Conservation (phyloP, 2,888 invertebrate genomes). For the Alcis repandata region DNA sequence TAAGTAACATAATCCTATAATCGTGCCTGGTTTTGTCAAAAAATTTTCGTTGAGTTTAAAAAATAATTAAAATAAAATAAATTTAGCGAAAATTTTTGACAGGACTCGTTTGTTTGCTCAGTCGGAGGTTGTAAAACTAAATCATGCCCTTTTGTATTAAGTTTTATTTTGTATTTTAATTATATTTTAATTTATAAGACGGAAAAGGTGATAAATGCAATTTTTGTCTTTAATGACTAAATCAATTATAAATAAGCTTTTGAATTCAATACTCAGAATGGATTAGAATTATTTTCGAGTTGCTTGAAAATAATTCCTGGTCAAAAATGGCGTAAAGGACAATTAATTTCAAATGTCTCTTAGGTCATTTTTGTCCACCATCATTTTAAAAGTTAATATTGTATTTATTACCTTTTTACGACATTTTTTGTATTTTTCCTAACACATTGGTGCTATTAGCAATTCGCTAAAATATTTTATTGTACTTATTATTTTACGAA, state of each 20-base stretch:
- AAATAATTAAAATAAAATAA: slow-evolving; percentile 14
- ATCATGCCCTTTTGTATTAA: slow-evolving; percentile 49
- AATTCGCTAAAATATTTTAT: slow-evolving; percentile 64
- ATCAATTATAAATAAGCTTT: not conserved
- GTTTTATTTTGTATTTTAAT: slow-evolving; percentile 46
- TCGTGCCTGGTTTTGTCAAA: slow-evolving; percentile 72
- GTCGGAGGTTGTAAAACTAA: slow-evolving; percentile 74
- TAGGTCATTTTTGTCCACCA: not conserved
- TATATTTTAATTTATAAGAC: slow-evolving; percentile 21
- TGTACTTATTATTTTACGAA: slow-evolving; percentile 49
- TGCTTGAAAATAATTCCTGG: too few species aligned
- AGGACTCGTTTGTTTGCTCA: slow-evolving; percentile 74
- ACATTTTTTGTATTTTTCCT: slow-evolving; percentile 50
- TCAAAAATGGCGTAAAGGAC: too few species aligned
- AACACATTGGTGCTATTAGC: slow-evolving; percentile 81
- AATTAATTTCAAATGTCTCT: not conserved
- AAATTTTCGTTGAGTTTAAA: slow-evolving; percentile 48
- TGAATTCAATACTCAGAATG: not conserved
- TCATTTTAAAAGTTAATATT: not conserved
- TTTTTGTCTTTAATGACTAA: not conserved
- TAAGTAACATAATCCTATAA: slow-evolving; percentile 64
- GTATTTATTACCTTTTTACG: slow-evolving; percentile 21
- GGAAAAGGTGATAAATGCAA: slow-evolving; percentile 18
- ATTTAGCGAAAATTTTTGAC: slow-evolving; percentile 50
- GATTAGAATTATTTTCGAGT: too few species aligned